Percentiles rank a stretch among this genome's conserved stretches.
phyloP scores from a whole-genome alignment of 2,797 vertebrate species.

The Chelonia mydas region DNA sequence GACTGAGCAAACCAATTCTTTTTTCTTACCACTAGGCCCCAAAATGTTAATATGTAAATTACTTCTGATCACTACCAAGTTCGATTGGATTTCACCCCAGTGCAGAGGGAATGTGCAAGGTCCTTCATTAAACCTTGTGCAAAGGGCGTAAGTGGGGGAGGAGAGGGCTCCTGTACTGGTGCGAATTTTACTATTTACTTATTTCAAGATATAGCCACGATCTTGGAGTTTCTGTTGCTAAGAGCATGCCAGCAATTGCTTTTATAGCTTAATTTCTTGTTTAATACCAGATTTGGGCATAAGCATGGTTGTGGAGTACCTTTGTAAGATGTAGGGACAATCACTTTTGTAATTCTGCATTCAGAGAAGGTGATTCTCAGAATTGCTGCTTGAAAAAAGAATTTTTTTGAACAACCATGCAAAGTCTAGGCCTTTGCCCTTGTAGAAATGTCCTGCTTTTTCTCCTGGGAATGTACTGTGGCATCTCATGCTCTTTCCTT shows the following conservation, averaged over 20 bases:
- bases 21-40: neutral
- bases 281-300: neutral
- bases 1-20: neutral
- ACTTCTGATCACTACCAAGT: neutral
- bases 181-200: neutral
- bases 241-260: neutral
- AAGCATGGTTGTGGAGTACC: neutral
- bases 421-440: neutral
- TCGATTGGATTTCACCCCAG: neutral
- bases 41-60: neutral
- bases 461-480: neutral
- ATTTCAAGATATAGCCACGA: neutral
- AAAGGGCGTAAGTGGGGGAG: neutral
- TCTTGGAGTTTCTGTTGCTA: neutral
- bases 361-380: too few relatives aligned
- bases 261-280: neutral
- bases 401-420: too few relatives aligned
- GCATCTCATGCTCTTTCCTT: too few relatives aligned
- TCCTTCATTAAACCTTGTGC: neutral
- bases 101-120: neutral
- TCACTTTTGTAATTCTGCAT: too few relatives aligned
- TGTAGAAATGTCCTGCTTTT: neutral
- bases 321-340: neutral
- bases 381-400: too few relatives aligned
- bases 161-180: neutral